Evolutionary conservation across 2,888 invertebrate genomes (phyloP).

Genomic region (Scelioninae gen. 1): DNA sequence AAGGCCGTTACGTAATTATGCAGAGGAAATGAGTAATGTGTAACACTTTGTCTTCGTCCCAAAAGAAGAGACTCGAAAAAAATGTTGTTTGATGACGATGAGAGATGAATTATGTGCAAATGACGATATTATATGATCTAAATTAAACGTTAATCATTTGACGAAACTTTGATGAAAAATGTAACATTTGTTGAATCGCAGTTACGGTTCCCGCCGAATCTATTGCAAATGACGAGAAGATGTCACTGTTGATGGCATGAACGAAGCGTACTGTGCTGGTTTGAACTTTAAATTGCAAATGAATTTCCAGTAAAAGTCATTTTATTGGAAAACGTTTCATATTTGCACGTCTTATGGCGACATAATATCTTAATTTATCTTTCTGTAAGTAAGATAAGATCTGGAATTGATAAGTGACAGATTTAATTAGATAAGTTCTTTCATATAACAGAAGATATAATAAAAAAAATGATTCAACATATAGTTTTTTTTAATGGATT

Average conservation of each 20-base stretch:
- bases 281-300: slow-evolving; percentile 43
- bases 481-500: too few species aligned
- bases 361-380: slow-evolving; percentile 42
- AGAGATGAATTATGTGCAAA: slow-evolving; percentile 39
- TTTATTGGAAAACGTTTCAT: slow-evolving; percentile 34
- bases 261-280: slow-evolving; percentile 9
- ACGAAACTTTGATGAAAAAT: slow-evolving; percentile 10
- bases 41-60: slow-evolving; percentile 47
- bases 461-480: too few species aligned
- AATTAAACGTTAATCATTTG: slow-evolving; percentile 45
- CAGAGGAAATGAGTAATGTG: slow-evolving; percentile 55
- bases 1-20: slow-evolving; percentile 62
- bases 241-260: too few species aligned
- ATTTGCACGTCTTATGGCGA: slow-evolving; percentile 11
- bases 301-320: slow-evolving; percentile 14
- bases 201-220: slow-evolving; percentile 18
- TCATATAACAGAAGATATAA: too few species aligned
- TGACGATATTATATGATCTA: slow-evolving; percentile 32
- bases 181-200: slow-evolving; percentile 17
- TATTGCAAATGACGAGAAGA: not conserved
- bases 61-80: slow-evolving; percentile 24
- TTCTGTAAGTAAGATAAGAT: too few species aligned
- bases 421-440: too few species aligned
- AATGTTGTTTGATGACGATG: slow-evolving; percentile 44
- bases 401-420: too few species aligned